phyloP scores from a whole-genome alignment of 2,888 invertebrate species.

The Oscheius sp. region DNA sequence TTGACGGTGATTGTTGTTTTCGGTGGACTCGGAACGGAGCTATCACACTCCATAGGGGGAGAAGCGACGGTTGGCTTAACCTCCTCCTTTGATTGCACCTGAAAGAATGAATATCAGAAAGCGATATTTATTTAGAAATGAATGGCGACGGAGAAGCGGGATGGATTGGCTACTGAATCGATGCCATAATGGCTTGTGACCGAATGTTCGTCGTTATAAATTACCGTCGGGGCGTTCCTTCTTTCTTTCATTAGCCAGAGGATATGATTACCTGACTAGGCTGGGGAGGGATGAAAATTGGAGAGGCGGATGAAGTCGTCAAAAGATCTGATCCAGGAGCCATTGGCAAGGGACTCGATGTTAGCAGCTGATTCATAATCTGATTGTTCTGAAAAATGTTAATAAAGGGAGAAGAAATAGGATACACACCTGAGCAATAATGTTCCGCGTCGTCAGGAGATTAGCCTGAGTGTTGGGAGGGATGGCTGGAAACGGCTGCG shows the following conservation, averaged over 20 bases:
- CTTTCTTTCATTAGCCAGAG: too few species aligned
- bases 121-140: not conserved
- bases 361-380: not conserved
- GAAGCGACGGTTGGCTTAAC: not conserved
- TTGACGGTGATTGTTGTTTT: conserved; percentile 25
- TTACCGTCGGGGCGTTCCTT: too few species aligned
- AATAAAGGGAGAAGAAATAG: too few species aligned
- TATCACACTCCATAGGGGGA: conserved; percentile 61
- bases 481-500: not conserved
- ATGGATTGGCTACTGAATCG: not conserved
- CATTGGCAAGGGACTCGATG: not conserved
- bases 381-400: not conserved
- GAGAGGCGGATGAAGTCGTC: too few species aligned
- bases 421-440: too few species aligned
- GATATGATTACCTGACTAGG: too few species aligned
- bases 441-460: too few species aligned
- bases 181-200: not conserved
- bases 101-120: too few species aligned
- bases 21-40: conserved; percentile 63
- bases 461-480: not conserved
- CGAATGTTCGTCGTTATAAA: not conserved
- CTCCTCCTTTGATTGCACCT: not conserved
- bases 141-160: not conserved
- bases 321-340: not conserved
- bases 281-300: too few species aligned